Evolutionary conservation across 2,113 vertebrate species (phyloP).

Genomic region (Vanacampus margaritifer): DNA sequence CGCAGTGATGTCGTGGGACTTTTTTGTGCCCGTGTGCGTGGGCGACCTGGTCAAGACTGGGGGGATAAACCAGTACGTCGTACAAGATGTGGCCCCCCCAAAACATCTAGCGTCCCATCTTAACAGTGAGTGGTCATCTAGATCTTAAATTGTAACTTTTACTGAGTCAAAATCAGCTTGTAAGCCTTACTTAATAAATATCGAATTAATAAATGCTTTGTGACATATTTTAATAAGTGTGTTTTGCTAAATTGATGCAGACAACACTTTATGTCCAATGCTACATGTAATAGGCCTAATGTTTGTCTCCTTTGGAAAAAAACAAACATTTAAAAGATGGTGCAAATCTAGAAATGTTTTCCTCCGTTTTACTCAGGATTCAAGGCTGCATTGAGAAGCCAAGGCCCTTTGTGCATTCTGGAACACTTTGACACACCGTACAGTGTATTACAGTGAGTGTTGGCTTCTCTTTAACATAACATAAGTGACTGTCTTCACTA

Average conservation of each 20-base stretch:
- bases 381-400: conserved; percentile 72
- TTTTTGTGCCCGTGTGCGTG: conserved; percentile 77
- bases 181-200: no score
- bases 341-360: background rate
- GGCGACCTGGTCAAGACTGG: conserved; percentile 80
- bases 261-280: no score
- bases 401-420: conserved; percentile 80
- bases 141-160: no score
- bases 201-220: no score
- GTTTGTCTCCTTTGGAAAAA: no score
- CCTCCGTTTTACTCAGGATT: conserved; percentile 69
- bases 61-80: conserved; percentile 82
- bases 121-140: conserved; percentile 66
- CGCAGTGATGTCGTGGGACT: conserved; percentile 78
- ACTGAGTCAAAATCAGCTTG: background rate
- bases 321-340: background rate
- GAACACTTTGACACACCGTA: conserved; percentile 88
- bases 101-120: conserved; percentile 74
- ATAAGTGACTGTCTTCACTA: background rate
- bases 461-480: background rate
- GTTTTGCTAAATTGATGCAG: no score
- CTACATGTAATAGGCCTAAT: no score
- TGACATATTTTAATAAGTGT: no score
- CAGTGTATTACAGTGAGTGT: conserved; percentile 88
- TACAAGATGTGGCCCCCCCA: conserved; percentile 78